These are phyloP conservation scores for Pelodytes ibericus DNA, from an alignment of 2,797 vertebrate species.

Conservation along the genomic window DNA sequence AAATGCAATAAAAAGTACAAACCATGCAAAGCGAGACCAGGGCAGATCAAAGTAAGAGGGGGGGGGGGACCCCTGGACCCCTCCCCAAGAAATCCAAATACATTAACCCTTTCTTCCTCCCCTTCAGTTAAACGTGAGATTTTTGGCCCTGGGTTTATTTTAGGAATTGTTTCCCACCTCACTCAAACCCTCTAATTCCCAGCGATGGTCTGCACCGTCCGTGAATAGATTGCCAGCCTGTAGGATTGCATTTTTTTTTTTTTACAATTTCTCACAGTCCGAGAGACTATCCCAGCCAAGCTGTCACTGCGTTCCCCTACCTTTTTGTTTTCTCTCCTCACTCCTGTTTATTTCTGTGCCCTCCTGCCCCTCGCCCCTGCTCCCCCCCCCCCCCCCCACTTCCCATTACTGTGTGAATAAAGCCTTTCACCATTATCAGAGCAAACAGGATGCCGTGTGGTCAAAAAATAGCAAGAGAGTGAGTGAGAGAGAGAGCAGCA, in stretches of 20 bases:
- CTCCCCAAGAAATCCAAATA: too few species aligned
- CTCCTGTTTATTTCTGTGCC: slow-evolving; percentile 21
- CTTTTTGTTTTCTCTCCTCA: background rate
- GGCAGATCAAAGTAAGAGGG: too few species aligned
- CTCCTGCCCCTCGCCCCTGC: background rate
- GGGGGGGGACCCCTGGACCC: too few species aligned
- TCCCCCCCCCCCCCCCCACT: background rate
- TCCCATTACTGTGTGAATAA: slow-evolving; percentile 42
- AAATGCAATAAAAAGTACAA: too few species aligned
- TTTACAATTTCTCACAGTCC: background rate
- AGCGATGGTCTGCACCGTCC: too few species aligned
- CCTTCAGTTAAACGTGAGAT: too few species aligned
- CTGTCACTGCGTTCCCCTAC: background rate
- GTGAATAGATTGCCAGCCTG: background rate
- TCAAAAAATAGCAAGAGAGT: slow-evolving; percentile 42
- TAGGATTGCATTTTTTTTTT: too few species aligned
- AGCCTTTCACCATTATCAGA: slow-evolving; percentile 52
- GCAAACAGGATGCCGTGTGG: slow-evolving; percentile 54
- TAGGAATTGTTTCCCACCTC: too few species aligned
- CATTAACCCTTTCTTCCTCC: too few species aligned
- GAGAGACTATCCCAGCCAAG: background rate
- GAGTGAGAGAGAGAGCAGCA: slow-evolving; percentile 26
- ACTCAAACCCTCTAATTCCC: too few species aligned
- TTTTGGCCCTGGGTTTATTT: too few species aligned
- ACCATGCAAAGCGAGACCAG: too few species aligned